These are phyloP conservation scores for Caranx ignobilis DNA, from an alignment of 2,113 vertebrate genomes.

Conservation along the genomic window DNA sequence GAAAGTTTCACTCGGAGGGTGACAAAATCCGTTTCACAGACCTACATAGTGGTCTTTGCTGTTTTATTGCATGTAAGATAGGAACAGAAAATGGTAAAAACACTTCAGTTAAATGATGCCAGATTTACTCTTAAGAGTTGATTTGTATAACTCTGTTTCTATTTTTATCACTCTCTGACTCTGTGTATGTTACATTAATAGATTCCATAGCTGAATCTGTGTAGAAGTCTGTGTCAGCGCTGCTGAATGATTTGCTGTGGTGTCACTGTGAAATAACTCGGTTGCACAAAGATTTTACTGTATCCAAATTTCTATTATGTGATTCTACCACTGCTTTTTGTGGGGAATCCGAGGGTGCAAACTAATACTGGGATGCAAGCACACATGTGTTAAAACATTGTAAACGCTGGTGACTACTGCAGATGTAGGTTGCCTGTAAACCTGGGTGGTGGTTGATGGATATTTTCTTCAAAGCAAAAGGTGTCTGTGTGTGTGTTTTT, in stretches of 20 bases:
- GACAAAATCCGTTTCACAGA: constrained; percentile 29
- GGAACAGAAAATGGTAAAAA: not conserved
- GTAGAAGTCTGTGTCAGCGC: not conserved
- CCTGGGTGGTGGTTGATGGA: too few relatives aligned
- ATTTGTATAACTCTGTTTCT: not conserved
- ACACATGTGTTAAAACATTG: too few relatives aligned
- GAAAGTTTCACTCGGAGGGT: not conserved
- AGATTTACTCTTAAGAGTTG: not conserved
- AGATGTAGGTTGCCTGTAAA: not conserved
- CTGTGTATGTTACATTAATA: not conserved
- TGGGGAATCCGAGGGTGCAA: not conserved
- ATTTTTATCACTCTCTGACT: constrained; percentile 1
- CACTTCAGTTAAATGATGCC: not conserved
- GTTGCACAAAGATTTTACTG: not conserved
- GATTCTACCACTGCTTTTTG: not conserved
- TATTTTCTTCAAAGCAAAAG: not conserved
- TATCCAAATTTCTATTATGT: not conserved
- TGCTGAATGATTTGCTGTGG: constrained; percentile 2
- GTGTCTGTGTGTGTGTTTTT: not conserved
- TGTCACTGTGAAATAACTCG: not conserved
- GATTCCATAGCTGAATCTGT: not conserved
- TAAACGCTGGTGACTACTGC: not conserved
- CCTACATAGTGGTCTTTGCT: not conserved
- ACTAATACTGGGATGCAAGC: not conserved
- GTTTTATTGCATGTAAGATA: not conserved